phyloP scores from a whole-genome alignment of 2,797 vertebrate genomes.

The Petrocephalus schoutedeni region DNA sequence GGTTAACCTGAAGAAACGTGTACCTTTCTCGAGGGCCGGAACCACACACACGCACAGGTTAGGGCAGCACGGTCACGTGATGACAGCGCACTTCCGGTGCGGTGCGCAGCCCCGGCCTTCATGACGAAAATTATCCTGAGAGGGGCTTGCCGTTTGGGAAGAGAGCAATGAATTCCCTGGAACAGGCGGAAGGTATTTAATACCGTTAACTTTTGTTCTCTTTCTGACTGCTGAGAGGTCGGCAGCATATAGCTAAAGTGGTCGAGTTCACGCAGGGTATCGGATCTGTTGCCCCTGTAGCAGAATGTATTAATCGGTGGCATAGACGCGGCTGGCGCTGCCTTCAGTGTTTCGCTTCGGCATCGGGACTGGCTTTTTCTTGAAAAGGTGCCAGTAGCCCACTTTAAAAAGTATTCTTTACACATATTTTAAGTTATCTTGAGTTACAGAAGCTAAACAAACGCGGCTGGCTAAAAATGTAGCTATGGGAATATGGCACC shows the following conservation, averaged over 20 bases:
- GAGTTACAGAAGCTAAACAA: not conserved
- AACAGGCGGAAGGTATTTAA: constrained; percentile 89
- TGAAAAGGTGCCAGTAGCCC: not conserved
- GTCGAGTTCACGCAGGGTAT: not conserved
- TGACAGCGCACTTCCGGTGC: not conserved
- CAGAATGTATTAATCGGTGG: not conserved
- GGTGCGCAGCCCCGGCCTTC: not conserved
- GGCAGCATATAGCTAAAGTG: not conserved
- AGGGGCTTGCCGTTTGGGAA: constrained; percentile 5
- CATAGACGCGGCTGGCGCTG: not conserved
- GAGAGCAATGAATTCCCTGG: constrained; percentile 84
- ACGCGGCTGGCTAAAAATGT: not conserved
- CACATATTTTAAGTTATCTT: not conserved
- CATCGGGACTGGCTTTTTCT: not conserved
- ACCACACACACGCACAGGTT: too few species aligned
- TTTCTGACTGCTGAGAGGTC: constrained; percentile 7
- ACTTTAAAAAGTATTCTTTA: not conserved
- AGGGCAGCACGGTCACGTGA: not conserved
- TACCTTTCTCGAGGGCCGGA: not conserved
- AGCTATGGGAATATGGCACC: not conserved
- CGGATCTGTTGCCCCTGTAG: not conserved
- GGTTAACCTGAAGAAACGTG: not conserved
- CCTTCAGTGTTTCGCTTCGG: not conserved
- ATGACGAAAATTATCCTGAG: not conserved
- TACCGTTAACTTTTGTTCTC: not conserved